Conservation (phyloP, 2,797 vertebrate species). For the Thripadectes ignobilis region DNA sequence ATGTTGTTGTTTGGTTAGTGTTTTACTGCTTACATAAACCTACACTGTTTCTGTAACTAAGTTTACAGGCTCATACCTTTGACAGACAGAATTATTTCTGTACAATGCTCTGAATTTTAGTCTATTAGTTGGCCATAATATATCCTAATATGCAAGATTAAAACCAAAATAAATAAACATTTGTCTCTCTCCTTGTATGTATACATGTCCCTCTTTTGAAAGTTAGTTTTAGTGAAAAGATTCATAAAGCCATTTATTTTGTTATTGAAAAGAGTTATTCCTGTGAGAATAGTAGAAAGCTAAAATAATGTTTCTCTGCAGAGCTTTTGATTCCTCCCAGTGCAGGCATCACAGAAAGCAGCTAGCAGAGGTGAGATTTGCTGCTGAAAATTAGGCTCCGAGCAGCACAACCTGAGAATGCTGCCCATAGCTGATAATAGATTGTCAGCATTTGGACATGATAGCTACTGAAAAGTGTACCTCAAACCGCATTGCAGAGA, state of each 20-base stretch:
- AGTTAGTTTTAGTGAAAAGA: background rate
- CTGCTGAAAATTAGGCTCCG: background rate
- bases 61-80: background rate
- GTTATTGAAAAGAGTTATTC: background rate
- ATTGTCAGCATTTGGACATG: background rate
- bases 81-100: background rate
- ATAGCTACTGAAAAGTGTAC: background rate
- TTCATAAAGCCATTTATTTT: background rate
- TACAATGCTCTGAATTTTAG: background rate
- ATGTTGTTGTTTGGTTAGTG: background rate
- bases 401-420: background rate
- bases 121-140: constrained; percentile 15
- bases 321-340: background rate
- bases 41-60: background rate
- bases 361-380: background rate
- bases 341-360: background rate
- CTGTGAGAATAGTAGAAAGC: background rate
- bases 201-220: background rate
- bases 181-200: background rate
- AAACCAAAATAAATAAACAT: background rate
- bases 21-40: background rate
- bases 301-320: background rate
- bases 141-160: background rate
- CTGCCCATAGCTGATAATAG: background rate
- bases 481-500: background rate